Conservation (phyloP, 1,140 invertebrate species). For the Drosophila kanapiae region DNA sequence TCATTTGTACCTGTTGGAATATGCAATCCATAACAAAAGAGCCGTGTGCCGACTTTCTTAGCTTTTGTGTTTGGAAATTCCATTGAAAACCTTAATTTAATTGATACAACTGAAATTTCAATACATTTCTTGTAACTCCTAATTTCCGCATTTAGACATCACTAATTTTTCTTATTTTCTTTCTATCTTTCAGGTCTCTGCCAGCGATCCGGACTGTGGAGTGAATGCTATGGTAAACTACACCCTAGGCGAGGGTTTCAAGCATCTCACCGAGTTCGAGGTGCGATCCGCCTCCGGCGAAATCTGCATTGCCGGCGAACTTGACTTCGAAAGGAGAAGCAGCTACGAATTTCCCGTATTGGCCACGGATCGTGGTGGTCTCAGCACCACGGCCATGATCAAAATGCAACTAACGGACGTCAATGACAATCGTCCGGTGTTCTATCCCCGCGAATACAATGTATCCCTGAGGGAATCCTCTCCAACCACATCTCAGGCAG, state of each 20-base stretch:
- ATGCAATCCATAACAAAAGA: constrained; percentile 13
- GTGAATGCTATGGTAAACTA: constrained; percentile 98
- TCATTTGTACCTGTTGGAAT: constrained; percentile 65
- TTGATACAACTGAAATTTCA: neutral
- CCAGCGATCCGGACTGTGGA: constrained; percentile 97
- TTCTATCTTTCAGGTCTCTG: constrained; percentile 91
- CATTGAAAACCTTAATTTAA: neutral
- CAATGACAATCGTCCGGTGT: constrained; percentile 97
- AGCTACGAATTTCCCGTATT: constrained; percentile 97
- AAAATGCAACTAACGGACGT: constrained; percentile 96
- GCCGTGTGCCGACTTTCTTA: constrained; percentile 1
- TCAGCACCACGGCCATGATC: constrained; percentile 96
- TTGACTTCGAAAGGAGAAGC: constrained; percentile 95
- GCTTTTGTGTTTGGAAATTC: neutral
- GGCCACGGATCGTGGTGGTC: constrained; percentile 96
- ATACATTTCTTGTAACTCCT: neutral
- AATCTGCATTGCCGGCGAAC: constrained; percentile 92
- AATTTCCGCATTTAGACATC: neutral
- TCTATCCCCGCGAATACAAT: constrained; percentile 94
- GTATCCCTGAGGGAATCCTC: constrained; percentile 92
- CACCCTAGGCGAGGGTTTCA: constrained; percentile 91
- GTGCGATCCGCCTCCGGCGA: constrained; percentile 94
- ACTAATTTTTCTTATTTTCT: constrained; percentile 7
- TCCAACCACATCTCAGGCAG: constrained; percentile 77
- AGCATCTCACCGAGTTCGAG: constrained; percentile 90